Conservation (phyloP, 2,797 vertebrate genomes). For the Chelonia mydas region DNA sequence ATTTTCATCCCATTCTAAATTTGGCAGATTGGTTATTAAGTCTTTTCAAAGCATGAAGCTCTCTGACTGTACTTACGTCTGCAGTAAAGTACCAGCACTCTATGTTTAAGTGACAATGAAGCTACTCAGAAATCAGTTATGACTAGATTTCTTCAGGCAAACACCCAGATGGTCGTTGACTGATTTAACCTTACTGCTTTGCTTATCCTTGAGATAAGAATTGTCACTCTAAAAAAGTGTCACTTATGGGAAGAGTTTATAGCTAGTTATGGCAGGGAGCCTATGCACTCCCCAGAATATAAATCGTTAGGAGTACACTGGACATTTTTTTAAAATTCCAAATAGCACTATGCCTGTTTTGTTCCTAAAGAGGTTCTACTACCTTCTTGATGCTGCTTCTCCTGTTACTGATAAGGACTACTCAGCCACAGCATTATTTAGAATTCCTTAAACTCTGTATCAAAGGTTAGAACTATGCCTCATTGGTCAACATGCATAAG, state of each 20-base stretch:
- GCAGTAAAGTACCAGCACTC: background rate
- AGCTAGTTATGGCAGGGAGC: background rate
- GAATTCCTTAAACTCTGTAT: background rate
- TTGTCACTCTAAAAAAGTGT: background rate
- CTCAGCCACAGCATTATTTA: background rate
- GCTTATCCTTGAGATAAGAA: background rate
- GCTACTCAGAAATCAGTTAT: background rate
- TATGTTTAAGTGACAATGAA: background rate
- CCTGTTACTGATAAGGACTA: background rate
- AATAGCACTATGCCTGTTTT: background rate
- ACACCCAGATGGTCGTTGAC: background rate
- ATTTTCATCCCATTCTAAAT: background rate
- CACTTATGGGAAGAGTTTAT: background rate
- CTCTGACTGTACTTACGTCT: background rate
- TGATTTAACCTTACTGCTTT: background rate
- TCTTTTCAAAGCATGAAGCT: background rate
- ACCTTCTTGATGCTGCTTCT: background rate
- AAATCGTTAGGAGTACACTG: background rate
- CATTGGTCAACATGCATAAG: background rate
- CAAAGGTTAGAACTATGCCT: background rate
- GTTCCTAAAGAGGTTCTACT: background rate
- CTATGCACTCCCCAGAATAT: background rate
- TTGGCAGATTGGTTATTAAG: background rate
- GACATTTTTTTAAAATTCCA: background rate
- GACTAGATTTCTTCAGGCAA: conserved; percentile 11